Base-by-base conservation (phyloP, 2,113 vertebrate genomes). In the Numenius arquata region DNA sequence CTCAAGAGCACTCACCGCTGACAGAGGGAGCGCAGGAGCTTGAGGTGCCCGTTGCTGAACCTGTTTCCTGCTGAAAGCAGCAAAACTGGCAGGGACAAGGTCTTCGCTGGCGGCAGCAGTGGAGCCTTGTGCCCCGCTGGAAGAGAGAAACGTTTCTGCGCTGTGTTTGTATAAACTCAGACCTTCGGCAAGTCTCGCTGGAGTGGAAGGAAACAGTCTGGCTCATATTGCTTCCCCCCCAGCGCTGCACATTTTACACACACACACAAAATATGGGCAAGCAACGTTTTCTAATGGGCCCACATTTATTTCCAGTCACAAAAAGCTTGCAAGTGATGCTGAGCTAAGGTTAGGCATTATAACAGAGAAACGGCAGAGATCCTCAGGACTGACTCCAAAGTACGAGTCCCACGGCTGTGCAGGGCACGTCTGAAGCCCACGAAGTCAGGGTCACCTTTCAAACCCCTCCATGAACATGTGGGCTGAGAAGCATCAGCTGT, bases 111-210 rank as follows among this genome's bases (percentile, higher is more conserved):
- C 56, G 59, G 52, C n/a, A 73, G 38, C 29, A 47, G 1, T 1
- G 1, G 1, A 1, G 1, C 10, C 16, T 79, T 0, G 0, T 27
- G 11, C 0, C 0, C 27, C 38, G 17, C 36, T n/a, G 55, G 62
- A 41, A 72, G 58, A 63, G 9, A 38, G 63, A 89, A 87, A 55
- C 8, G 58, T 50, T 71, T 65, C 80, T 79, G 19, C 0, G 0
- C 4, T 27, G 1, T 30, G 5, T 59, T 84, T 43, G 41, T 68
- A 26, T 13, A 82, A 72, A n/a, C 26, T 56, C 50, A 73, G 55
- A 61, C 59, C 40, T 92, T 83, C 1, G 1, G 23, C 45, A 82
- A 47, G 58, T 41, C 80, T 34, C 12, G 8, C 8, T 21, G 40
- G 58, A 85, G 38, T 38, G 22, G 71, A 92, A 89, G 43, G 29